A percentile compares a stretch with the other conserved stretches of the same genome.
Evolutionary conservation across 2,113 vertebrate genomes (phyloP).

Genomic region (Syngnathus floridae): DNA sequence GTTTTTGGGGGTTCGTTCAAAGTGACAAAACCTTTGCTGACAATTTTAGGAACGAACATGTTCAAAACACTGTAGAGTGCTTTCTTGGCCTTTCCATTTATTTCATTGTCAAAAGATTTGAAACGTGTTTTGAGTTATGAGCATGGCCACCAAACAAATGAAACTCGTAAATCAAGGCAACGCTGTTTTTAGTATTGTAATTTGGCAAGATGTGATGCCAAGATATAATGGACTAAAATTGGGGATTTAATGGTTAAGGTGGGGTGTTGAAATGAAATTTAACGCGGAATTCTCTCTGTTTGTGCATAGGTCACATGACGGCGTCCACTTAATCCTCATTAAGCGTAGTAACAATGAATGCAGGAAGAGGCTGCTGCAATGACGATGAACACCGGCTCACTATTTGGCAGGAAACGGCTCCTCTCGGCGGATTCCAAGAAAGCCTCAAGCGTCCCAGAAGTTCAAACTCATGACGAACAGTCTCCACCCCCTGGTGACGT

Average conservation of each 20-base stretch:
- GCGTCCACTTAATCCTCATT: slow-evolving; percentile 72
- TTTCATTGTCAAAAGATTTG: neutral
- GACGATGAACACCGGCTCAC: slow-evolving; percentile 65
- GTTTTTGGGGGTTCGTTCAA: too few species aligned
- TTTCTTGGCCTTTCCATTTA: neutral
- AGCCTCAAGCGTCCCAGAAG: slow-evolving; percentile 53
- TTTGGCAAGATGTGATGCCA: neutral
- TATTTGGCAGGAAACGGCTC: slow-evolving; percentile 76
- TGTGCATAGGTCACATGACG: slow-evolving; percentile 51
- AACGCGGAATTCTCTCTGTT: slow-evolving; percentile 6
- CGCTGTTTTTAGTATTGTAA: neutral
- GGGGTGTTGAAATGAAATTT: neutral
- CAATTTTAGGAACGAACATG: too few species aligned
- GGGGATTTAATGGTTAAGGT: neutral
- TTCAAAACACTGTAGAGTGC: too few species aligned
- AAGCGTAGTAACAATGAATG: slow-evolving; percentile 70
- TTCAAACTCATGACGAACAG: slow-evolving; percentile 32
- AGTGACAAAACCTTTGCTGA: too few species aligned
- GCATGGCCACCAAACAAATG: neutral
- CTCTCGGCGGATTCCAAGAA: slow-evolving; percentile 60
- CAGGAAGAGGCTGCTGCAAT: slow-evolving; percentile 73
- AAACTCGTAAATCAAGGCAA: neutral
- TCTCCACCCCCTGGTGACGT: neutral
- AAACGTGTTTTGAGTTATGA: neutral
- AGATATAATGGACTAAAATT: neutral